phyloP scores from a whole-genome alignment of 2,113 vertebrate species.

The Oxyura jamaicensis region DNA sequence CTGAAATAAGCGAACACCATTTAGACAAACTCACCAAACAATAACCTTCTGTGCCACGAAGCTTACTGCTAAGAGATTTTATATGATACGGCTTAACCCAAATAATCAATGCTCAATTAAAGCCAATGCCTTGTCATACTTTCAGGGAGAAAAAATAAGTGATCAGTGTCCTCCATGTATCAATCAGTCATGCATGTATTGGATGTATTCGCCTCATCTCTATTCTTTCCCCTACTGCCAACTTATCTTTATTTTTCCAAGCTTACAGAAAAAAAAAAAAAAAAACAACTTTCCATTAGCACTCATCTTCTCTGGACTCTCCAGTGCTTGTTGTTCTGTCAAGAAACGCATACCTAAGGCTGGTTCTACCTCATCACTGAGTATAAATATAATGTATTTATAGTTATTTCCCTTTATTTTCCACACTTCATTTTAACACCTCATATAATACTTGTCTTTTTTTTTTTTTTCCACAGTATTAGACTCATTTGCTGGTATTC shows the following conservation, averaged over 20 bases:
- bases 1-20: background rate
- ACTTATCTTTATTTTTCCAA: background rate
- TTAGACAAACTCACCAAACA: background rate
- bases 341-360: background rate
- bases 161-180: background rate
- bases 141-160: background rate
- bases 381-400: background rate
- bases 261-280: background rate
- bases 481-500: background rate
- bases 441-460: background rate
- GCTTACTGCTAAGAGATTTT: background rate
- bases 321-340: background rate
- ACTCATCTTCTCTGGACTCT: background rate
- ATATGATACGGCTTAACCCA: background rate
- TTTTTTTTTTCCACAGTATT: background rate
- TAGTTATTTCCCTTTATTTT: background rate
- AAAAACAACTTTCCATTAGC: background rate
- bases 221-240: background rate
- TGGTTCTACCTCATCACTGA: background rate
- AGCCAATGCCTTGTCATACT: background rate
- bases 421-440: background rate
- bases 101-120: background rate
- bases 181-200: background rate
- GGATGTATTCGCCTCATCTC: background rate
- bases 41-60: background rate